These are phyloP conservation scores for Sphyrna mokarran DNA, from an alignment of 2,113 vertebrate species.

Conservation along the genomic window DNA sequence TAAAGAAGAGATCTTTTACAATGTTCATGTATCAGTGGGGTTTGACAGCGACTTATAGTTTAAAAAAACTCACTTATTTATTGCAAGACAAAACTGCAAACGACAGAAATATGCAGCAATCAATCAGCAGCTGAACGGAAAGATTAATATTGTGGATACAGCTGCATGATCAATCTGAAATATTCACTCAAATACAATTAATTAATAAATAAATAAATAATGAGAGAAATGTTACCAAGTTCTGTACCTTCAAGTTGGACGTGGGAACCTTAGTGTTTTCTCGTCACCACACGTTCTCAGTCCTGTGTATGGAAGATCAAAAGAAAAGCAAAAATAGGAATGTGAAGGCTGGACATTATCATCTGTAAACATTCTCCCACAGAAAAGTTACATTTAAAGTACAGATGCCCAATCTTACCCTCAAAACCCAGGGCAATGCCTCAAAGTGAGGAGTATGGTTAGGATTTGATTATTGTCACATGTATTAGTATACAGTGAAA, in stretches of 20 bases:
- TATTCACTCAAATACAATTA: not conserved
- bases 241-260: constrained; percentile 14
- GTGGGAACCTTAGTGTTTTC: constrained; percentile 3
- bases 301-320: constrained; percentile 1
- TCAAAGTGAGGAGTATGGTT: not conserved
- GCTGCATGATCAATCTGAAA: not conserved
- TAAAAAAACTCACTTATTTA: not conserved
- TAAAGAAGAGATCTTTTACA: not conserved
- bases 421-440: not conserved
- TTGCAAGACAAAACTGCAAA: not conserved
- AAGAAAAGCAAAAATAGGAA: not conserved
- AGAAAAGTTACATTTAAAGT: not conserved
- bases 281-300: not conserved
- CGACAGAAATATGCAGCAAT: not conserved
- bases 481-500: no score
- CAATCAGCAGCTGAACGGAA: not conserved
- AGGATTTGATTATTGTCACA: no score
- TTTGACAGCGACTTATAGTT: not conserved
- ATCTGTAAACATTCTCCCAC: not conserved
- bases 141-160: not conserved
- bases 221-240: not conserved
- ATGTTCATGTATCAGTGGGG: not conserved
- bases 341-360: not conserved
- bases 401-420: not conserved
- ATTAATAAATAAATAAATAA: not conserved